Percentiles rank a stretch among this genome's conserved stretches.
Conservation (phyloP, 2,888 invertebrate species). For the Caenorhabditis japonica region DNA sequence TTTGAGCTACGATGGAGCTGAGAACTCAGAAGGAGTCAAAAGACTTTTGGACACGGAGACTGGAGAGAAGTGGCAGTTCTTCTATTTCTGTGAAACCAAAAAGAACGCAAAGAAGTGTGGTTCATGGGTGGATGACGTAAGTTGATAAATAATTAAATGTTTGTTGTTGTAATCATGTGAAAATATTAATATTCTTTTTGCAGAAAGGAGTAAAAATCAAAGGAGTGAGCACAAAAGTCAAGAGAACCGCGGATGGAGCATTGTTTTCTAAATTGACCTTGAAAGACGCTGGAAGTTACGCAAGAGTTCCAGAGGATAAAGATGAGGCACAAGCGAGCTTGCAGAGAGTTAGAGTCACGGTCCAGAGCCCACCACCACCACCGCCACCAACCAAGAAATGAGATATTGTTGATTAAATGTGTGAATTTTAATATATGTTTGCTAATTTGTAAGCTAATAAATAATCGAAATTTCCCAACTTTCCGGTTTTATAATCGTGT, state of each 20-base stretch:
- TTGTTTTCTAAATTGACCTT: background rate
- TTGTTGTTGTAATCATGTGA: background rate
- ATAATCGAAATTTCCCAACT: too few relatives aligned
- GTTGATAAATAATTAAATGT: background rate
- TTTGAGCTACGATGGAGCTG: background rate
- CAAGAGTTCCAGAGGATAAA: constrained; percentile 9
- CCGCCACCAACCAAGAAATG: constrained; percentile 7
- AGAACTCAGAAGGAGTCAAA: constrained; percentile 8
- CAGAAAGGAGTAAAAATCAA: constrained; percentile 5
- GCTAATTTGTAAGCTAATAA: background rate
- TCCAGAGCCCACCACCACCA: constrained; percentile 13
- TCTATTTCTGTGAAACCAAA: constrained; percentile 5
- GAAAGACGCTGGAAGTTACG: constrained; percentile 11
- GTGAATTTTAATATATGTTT: background rate
- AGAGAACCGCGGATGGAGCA: constrained; percentile 2
- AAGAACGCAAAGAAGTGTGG: constrained; percentile 12
- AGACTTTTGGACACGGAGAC: background rate
- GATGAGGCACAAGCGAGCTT: constrained; percentile 10
- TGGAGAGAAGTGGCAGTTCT: constrained; percentile 14
- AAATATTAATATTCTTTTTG: background rate
- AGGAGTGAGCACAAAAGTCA: constrained; percentile 11
- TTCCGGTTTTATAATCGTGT: too few relatives aligned
- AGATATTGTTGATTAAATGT: background rate
- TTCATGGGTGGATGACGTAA: constrained; percentile 9
- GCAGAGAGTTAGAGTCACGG: constrained; percentile 9